Base-by-base conservation (phyloP, 2,888 invertebrate genomes). In the Brachycybe producta region DNA sequence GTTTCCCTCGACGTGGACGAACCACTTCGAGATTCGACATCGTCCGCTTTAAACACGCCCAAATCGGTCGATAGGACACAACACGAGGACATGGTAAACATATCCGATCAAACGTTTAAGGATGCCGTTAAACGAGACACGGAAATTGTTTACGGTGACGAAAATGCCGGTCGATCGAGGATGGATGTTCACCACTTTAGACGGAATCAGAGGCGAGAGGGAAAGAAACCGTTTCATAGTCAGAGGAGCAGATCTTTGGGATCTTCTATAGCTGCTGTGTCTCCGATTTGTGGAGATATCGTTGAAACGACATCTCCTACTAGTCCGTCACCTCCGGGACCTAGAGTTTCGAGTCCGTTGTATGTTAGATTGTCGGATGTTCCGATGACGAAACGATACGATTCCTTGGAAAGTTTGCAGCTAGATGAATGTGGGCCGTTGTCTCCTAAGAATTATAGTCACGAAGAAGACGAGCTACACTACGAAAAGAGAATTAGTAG, bases 41-140 rank as follows among this genome's bases (percentile, higher is more conserved):
- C n/a, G n/a, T n/a, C n/a, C n/a, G n/a, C n/a, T 23, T 38, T 19
- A 38, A 38, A 38, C 19, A 38, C 59, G 59, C 17, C 57, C 60
- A 17, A 42, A 68, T 28, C 35, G 38, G 42, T 56, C 59, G 41
- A n/a, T n/a, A n/a, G n/a, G n/a, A n/a, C n/a, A n/a, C n/a, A n/a
- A n/a, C n/a, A n/a, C n/a, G n/a, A n/a, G n/a, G n/a, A n/a, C n/a
- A n/a, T n/a, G n/a, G n/a, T n/a, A n/a, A n/a, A n/a, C n/a, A n/a
- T n/a, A n/a, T n/a, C n/a, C n/a, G n/a, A n/a, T n/a, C n/a, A n/a
- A n/a, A n/a, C n/a, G n/a, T n/a, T n/a, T 54, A 57, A 49, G 57
- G 38, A 61, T 50, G 59, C 60, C 11, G 59, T 60, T 44, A 61
- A 34, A 13, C 19, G 46, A 35, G 30, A 46, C 35, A 34, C 36